Percentiles rank a stretch among this genome's conserved stretches.
Conservation (phyloP, 2,797 vertebrate genomes). For the Scleropages formosus region DNA sequence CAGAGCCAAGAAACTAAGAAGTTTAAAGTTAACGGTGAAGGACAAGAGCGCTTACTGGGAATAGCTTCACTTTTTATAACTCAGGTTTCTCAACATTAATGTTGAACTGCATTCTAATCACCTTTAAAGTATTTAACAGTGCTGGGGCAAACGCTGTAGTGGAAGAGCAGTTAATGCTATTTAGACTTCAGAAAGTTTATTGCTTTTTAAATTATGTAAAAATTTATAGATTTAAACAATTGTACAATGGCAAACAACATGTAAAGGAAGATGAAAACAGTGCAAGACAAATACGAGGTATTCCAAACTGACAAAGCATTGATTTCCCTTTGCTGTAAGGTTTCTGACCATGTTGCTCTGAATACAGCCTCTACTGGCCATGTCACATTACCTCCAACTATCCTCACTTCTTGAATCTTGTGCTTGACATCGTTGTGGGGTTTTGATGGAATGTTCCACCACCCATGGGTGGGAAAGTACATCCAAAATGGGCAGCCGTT, state of each 20-base stretch:
- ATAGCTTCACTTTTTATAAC: too few species aligned
- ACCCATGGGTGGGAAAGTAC: constrained; percentile 87
- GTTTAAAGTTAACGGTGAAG: too few species aligned
- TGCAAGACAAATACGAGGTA: not conserved
- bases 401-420: constrained; percentile 43
- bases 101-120: too few species aligned
- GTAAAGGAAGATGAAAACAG: not conserved
- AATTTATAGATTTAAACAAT: not conserved
- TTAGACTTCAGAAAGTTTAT: constrained; percentile 27
- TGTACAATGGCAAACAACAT: not conserved
- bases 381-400: constrained; percentile 21
- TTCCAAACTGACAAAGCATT: not conserved
- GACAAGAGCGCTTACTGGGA: too few species aligned
- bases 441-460: constrained; percentile 72
- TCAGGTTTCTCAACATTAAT: too few species aligned
- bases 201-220: not conserved
- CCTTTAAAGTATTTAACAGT: not conserved
- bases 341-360: constrained; percentile 32
- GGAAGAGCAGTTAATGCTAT: constrained; percentile 38
- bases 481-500: constrained; percentile 78
- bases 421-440: constrained; percentile 37
- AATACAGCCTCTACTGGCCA: not conserved
- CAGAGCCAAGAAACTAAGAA: constrained; percentile 14
- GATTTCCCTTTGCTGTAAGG: not conserved
- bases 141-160: not conserved